phyloP scores from a whole-genome alignment of 2,888 invertebrate genomes.

The Neoitamus cyanurus region DNA sequence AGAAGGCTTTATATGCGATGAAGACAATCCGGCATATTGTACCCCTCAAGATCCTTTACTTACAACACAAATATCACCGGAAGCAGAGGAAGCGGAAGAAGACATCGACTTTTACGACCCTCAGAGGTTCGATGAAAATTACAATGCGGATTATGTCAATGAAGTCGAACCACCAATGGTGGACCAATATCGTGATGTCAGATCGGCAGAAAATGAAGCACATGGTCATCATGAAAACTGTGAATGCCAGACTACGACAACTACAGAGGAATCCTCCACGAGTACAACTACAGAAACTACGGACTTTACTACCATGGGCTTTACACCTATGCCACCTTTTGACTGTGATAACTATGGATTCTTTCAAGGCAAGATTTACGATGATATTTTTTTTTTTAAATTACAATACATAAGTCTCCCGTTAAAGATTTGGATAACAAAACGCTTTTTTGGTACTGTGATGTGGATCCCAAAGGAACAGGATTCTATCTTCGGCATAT shows the following conservation, averaged over 20 bases:
- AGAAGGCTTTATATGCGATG: slow-evolving; percentile 54
- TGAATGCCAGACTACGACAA: background rate
- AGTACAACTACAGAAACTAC: background rate
- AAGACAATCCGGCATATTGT: slow-evolving; percentile 56
- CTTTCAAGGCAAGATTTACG: slow-evolving; percentile 51
- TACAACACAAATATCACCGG: background rate
- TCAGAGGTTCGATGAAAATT: slow-evolving; percentile 16
- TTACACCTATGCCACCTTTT: slow-evolving; percentile 39
- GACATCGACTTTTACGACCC: background rate
- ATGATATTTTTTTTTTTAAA: background rate
- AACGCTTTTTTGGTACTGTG: slow-evolving; percentile 55
- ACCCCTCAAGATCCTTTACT: slow-evolving; percentile 49
- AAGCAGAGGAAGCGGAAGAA: background rate
- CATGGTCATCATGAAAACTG: background rate
- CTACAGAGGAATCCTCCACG: slow-evolving; percentile 28
- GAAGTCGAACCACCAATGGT: background rate
- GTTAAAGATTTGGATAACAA: slow-evolving; percentile 44
- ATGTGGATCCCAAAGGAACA: slow-evolving; percentile 51
- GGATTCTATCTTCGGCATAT: slow-evolving; percentile 53
- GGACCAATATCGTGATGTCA: background rate
- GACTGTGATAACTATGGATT: slow-evolving; percentile 54
- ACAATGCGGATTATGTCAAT: background rate
- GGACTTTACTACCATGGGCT: background rate
- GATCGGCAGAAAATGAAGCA: background rate
- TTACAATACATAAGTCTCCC: background rate